Base-by-base conservation (phyloP, 2,113 vertebrate genomes). In the Megaleporinus macrocephalus region DNA sequence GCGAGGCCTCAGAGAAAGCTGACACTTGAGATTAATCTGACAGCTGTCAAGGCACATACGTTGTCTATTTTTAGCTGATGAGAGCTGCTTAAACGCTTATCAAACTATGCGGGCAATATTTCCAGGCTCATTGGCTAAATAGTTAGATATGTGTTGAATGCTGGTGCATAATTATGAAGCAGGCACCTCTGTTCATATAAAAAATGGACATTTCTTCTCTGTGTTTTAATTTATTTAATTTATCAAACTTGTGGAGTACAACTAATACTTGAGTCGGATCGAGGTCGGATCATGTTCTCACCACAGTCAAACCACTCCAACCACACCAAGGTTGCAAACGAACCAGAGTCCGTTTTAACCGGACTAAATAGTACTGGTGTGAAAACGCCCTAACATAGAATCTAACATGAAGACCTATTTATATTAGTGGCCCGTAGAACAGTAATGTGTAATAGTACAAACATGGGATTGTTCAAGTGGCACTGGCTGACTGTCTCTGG, bases 1-100 rank as follows among this genome's bases (percentile, higher is more conserved):
- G 22, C 22, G 55, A 76, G 51, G 33, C 20, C 10, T 69, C 10
- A n/a, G 55, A 68, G 29, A 76, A 75, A 81, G 49, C 49, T 76
- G 62, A 75, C 62, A 76, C 51, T n/a, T 57, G 81, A 86, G 62
- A 81, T 76, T 77, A 80, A 78, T 76, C 73, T 83, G 81, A 78
- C 81, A 78, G 76, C 53, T 71, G 69, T 68, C 63, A 76, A 74
- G 41, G 27, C 33, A 24, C 76, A 16, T 33, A 22, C 26, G n/a
- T 5, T 41, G 47, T n/a, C 61, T 75, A 62, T n/a, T 55, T 75
- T 65, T 16, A 53, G 44, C 59, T 53, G 59, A 47, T 53, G 69
- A 30, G 68, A 65, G 62, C 62, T 57, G 29, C 61, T 65, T 66
- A 44, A 29, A 57, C 63, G 27, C 47, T 73, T 81, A 74, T 75